phyloP scores from a whole-genome alignment of 2,888 invertebrate genomes.

The Thyatira batis region DNA sequence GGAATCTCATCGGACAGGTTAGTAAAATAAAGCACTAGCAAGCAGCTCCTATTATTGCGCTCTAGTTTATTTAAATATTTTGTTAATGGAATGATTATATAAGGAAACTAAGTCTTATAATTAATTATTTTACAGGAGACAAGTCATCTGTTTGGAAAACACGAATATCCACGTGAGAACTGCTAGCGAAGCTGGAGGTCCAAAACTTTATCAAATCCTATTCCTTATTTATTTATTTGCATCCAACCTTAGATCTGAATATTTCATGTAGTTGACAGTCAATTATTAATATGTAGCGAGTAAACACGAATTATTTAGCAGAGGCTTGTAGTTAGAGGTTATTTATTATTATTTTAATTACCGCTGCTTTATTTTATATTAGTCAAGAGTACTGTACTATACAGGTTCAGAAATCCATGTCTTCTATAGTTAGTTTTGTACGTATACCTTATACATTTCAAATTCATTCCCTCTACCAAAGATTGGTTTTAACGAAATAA shows the following conservation, averaged over 20 bases:
- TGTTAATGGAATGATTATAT: slow-evolving; percentile 2
- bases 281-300: background rate
- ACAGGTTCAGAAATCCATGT: background rate
- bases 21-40: too few species aligned
- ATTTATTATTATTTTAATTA: background rate
- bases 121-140: slow-evolving; percentile 59
- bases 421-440: background rate
- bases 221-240: slow-evolving; percentile 47
- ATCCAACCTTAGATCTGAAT: slow-evolving; percentile 66
- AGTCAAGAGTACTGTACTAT: background rate
- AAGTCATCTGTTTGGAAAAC: slow-evolving; percentile 77
- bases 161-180: slow-evolving; percentile 78
- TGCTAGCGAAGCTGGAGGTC: slow-evolving; percentile 36
- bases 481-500: background rate
- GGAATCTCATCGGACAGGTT: slow-evolving; percentile 73
- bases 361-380: background rate
- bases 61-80: too few species aligned
- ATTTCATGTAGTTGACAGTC: slow-evolving; percentile 52
- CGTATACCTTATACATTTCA: background rate
- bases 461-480: background rate
- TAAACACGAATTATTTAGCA: slow-evolving; percentile 7
- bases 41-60: too few species aligned
- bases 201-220: slow-evolving; percentile 33
- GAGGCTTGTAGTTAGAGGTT: slow-evolving; percentile 19
- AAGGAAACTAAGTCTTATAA: background rate